phyloP scores from a whole-genome alignment of 2,797 vertebrate genomes.

The Sarcoramphus papa region DNA sequence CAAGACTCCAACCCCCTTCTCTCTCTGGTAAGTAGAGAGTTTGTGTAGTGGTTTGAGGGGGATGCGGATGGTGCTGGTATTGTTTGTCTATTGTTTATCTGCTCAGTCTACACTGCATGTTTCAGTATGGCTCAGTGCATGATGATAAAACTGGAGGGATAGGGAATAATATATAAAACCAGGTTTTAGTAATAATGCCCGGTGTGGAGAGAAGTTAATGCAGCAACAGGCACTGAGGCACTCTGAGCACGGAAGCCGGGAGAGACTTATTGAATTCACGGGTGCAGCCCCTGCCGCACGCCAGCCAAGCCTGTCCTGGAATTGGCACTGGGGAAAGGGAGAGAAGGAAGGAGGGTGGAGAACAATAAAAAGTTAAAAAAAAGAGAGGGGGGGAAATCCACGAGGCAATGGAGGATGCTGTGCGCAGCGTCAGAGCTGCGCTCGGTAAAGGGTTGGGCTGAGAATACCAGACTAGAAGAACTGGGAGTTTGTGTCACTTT shows the following conservation, averaged over 20 bases:
- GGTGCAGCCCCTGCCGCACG: not conserved
- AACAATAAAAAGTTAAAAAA: not conserved
- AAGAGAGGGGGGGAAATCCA: rapidly evolving
- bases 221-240: not conserved
- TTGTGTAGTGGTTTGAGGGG: not conserved
- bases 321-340: not conserved
- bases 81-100: not conserved
- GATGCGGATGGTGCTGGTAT: not conserved
- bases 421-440: not conserved
- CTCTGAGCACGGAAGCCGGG: not conserved
- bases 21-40: not conserved
- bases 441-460: not conserved
- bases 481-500: not conserved
- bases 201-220: not conserved
- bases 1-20: not conserved
- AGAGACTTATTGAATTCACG: not conserved
- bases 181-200: not conserved
- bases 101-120: not conserved
- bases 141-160: not conserved
- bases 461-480: not conserved
- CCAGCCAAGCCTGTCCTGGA: not conserved
- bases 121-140: not conserved
- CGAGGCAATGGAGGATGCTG: not conserved
- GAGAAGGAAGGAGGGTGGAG: not conserved
- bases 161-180: not conserved